Base-by-base conservation (phyloP, 1,140 invertebrate genomes). In the Cotesia chilonis region DNA sequence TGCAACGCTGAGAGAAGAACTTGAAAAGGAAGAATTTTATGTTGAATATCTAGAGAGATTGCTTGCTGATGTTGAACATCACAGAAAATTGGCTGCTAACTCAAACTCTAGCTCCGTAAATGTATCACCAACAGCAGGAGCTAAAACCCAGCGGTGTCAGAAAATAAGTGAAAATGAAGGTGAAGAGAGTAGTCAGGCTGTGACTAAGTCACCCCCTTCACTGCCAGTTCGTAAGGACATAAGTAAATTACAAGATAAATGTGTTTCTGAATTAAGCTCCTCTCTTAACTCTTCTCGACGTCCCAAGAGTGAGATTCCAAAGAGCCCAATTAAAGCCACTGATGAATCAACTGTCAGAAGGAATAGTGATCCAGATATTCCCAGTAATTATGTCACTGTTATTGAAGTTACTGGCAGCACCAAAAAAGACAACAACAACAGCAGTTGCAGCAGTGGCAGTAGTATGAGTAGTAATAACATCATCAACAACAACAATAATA, bases 1-100 rank as follows among this genome's bases (percentile, higher is more conserved):
- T 66, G 87, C 88, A 63, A 89, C 92, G 73, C 89, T 96, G 61
- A 91, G 91, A 82, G 93, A 95, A 80, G 94, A 96, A 85, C 86
- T 96, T 38, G 93, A 95, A 80, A 94, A 96, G 81, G 95, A 96
- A 86, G 92, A 95, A 81, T 93, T 95, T 80, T 96, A 96, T 80
- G 94, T 96, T 5, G 93, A 95, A 82, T 96, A 96, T 86, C 88
- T 96, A 75, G 94, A 96, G 83, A 90, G 92, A 70, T 83, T 96
- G 54, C 81, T 96, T 17, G 92, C 92, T 64, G 94, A 95, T 86
- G 93, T 95, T 6, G 93, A 94, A 77, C 91, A 92, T 76, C 92
- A 92, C 77, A 92, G 91, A 68, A 79, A 82, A 71, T 70, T 84
- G 37, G 79, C 83, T n/a, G 84, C 82, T 59, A 82, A 73, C 63